phyloP scores from a whole-genome alignment of 2,113 vertebrate species.

The Apaloderma vittatum region DNA sequence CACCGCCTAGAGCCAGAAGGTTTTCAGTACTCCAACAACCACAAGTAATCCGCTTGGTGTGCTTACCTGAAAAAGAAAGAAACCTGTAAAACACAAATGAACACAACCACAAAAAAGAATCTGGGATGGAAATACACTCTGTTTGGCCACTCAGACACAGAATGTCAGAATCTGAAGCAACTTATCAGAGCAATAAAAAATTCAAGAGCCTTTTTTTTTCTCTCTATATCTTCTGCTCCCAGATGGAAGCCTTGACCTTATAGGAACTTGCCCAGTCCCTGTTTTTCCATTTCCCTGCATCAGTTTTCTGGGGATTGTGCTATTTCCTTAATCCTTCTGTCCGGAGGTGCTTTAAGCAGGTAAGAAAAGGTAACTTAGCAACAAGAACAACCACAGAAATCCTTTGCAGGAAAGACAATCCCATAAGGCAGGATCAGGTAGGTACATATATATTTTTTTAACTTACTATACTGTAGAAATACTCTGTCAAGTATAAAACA shows the following conservation, averaged over 20 bases:
- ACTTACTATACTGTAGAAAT: not conserved
- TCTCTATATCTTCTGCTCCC: not conserved
- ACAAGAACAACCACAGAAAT: not conserved
- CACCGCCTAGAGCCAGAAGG: slow-evolving; percentile 92
- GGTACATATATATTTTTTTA: not conserved
- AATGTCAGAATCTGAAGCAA: not conserved
- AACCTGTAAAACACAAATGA: not conserved
- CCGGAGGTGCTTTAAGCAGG: not conserved
- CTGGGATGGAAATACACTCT: not conserved
- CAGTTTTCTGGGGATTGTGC: not conserved
- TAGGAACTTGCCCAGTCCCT: not conserved
- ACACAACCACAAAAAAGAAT: not conserved
- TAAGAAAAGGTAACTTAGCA: not conserved
- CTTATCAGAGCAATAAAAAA: not conserved
- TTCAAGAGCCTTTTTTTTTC: not conserved
- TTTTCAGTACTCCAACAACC: slow-evolving; percentile 95
- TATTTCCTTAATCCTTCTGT: not conserved
- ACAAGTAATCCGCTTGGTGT: slow-evolving; percentile 94
- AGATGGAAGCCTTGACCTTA: not conserved
- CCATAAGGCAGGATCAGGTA: not conserved
- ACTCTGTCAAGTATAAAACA: not conserved
- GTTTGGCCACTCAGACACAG: not conserved
- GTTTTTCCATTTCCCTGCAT: not conserved
- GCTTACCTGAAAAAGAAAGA: slow-evolving; percentile 88
- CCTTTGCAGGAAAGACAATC: not conserved